phyloP scores from a whole-genome alignment of 53 echinoderm and acorn worm genomes.

The Antedon mediterranea region DNA sequence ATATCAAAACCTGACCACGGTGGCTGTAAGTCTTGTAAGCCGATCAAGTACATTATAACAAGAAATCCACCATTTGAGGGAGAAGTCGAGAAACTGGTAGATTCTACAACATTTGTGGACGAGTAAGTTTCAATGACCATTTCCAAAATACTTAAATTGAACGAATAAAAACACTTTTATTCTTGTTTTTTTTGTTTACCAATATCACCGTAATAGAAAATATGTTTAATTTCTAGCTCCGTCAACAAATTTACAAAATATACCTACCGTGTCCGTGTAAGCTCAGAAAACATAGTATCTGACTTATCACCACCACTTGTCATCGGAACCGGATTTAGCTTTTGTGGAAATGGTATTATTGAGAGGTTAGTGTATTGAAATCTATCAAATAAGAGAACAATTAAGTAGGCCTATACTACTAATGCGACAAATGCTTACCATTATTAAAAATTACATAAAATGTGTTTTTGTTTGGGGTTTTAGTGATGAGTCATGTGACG shows the following conservation, averaged over 20 bases:
- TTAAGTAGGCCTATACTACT: too few relatives aligned
- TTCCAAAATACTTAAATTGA: too few relatives aligned
- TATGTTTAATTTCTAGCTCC: too few relatives aligned
- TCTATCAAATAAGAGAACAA: too few relatives aligned
- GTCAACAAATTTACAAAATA: slow-evolving; percentile 8
- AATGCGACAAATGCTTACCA: too few relatives aligned
- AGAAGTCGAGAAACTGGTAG: not conserved
- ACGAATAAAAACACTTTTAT: too few relatives aligned
- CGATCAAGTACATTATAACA: slow-evolving; percentile 27
- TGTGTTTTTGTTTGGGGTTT: too few relatives aligned
- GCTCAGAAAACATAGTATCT: slow-evolving; percentile 8
- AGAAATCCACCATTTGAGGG: slow-evolving; percentile 45
- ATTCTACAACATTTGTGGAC: slow-evolving; percentile 20
- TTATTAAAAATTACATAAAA: too few relatives aligned
- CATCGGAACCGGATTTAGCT: slow-evolving; percentile 33
- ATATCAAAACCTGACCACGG: slow-evolving; percentile 29
- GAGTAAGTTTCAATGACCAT: slow-evolving; percentile 26
- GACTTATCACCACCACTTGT: slow-evolving; percentile 29
- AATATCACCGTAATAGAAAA: too few relatives aligned
- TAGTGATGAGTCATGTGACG: slow-evolving; percentile 71
- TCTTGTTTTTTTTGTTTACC: too few relatives aligned
- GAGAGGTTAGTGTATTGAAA: too few relatives aligned
- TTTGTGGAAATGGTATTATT: slow-evolving; percentile 67
- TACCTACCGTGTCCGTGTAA: slow-evolving; percentile 44
- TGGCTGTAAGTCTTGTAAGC: slow-evolving; percentile 30